Evolutionary conservation across 2,113 vertebrate species (phyloP).

Genomic region (Mionectes macconnelli): DNA sequence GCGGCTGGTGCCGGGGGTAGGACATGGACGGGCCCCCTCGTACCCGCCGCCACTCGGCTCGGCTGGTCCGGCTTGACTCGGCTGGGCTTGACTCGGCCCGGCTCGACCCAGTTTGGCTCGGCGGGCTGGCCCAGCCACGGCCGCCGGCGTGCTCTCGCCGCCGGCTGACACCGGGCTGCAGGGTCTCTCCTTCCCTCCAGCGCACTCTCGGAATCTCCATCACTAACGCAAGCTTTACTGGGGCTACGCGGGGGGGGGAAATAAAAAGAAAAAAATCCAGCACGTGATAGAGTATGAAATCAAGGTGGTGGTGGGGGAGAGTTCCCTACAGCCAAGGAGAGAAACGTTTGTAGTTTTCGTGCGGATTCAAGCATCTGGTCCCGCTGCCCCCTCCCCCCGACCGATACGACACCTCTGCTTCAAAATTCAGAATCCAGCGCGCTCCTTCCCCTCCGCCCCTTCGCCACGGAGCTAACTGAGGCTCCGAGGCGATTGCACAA

Average conservation of each 20-base stretch:
- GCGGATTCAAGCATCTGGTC: conserved; percentile 6
- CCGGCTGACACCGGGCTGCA: background rate
- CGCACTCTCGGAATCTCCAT: background rate
- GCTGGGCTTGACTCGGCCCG: background rate
- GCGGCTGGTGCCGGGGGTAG: background rate
- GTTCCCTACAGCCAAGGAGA: background rate
- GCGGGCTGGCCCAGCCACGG: background rate
- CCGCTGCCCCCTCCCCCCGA: background rate
- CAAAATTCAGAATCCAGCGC: background rate
- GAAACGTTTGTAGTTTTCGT: background rate
- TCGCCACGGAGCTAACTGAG: background rate
- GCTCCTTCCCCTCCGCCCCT: conserved; percentile 1
- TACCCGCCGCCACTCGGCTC: background rate
- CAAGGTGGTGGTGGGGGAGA: background rate
- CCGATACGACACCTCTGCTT: background rate
- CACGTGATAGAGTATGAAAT: conserved; percentile 50
- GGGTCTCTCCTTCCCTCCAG: background rate
- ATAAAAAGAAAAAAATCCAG: background rate
- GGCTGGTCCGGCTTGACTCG: background rate
- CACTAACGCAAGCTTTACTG: background rate
- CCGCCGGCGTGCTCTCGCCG: background rate
- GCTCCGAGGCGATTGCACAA: background rate
- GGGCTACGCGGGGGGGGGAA: background rate
- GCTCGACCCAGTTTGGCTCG: background rate
- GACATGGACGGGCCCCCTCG: background rate